Conservation (phyloP, 2,113 vertebrate species). For the Podocnemis expansa region DNA sequence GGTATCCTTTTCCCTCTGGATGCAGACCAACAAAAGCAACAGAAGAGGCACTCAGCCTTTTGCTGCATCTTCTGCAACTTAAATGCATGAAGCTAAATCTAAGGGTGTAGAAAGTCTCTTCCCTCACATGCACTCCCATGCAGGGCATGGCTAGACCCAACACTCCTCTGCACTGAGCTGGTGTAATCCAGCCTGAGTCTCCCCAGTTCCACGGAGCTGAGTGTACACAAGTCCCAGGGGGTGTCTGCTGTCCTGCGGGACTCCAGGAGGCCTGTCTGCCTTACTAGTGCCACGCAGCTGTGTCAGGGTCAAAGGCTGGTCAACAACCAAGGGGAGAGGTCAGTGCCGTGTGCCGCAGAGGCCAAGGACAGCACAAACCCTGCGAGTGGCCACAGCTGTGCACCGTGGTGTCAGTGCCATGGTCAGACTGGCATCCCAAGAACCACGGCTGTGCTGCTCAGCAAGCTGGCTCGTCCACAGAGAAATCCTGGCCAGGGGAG, state of each 20-base stretch:
- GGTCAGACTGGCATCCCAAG: too few species aligned
- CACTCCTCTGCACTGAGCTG: too few species aligned
- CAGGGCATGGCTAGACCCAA: neutral
- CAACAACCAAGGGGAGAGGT: neutral
- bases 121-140: neutral
- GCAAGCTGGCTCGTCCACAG: too few species aligned
- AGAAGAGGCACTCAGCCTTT: neutral
- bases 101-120: neutral
- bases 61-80: neutral
- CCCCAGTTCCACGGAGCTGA: neutral
- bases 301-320: rapidly evolving
- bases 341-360: too few species aligned
- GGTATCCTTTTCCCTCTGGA: neutral
- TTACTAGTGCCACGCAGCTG: rapidly evolving
- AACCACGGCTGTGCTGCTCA: too few species aligned
- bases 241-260: neutral
- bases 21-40: neutral
- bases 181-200: neutral
- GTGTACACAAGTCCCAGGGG: rapidly evolving
- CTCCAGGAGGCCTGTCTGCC: too few species aligned
- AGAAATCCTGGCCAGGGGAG: too few species aligned
- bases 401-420: too few species aligned
- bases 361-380: neutral
- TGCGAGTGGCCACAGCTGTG: neutral
- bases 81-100: neutral